These are phyloP conservation scores for Champsocephalus esox DNA, from an alignment of 2,797 vertebrate species.

Conservation along the genomic window DNA sequence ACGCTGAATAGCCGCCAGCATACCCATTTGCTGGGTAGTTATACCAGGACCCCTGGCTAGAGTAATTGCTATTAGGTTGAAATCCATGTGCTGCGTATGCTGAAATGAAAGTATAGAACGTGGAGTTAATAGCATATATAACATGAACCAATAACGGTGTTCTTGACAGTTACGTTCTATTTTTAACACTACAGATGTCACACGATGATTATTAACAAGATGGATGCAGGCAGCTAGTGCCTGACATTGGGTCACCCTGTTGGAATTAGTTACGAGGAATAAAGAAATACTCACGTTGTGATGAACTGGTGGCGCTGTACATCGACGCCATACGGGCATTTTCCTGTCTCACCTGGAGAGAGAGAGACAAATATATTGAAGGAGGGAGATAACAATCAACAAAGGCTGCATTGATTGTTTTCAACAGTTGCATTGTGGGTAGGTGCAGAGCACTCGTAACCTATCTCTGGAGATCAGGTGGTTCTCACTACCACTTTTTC, in stretches of 20 bases:
- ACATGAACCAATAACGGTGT: constrained; percentile 54
- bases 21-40: constrained; percentile 86
- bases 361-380: constrained; percentile 1
- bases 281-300: constrained; percentile 78
- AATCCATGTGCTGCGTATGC: constrained; percentile 86
- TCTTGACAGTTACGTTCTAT: constrained; percentile 65
- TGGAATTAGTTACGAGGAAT: constrained; percentile 23
- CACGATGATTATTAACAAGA: constrained; percentile 56
- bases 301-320: constrained; percentile 81
- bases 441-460: constrained; percentile 77
- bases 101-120: constrained; percentile 86
- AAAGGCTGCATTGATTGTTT: not conserved
- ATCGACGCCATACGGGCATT: constrained; percentile 68
- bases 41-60: constrained; percentile 87
- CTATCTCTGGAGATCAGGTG: constrained; percentile 73
- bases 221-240: constrained; percentile 43
- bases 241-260: constrained; percentile 44
- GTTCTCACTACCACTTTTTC: constrained; percentile 76
- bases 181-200: constrained; percentile 62
- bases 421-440: constrained; percentile 65
- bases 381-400: not conserved
- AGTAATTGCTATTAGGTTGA: constrained; percentile 85
- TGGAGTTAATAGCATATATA: constrained; percentile 74
- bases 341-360: constrained; percentile 81
- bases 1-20: constrained; percentile 84